These are phyloP conservation scores for Ophion obscuratus DNA, from an alignment of 2,888 invertebrate species.

Conservation along the genomic window DNA sequence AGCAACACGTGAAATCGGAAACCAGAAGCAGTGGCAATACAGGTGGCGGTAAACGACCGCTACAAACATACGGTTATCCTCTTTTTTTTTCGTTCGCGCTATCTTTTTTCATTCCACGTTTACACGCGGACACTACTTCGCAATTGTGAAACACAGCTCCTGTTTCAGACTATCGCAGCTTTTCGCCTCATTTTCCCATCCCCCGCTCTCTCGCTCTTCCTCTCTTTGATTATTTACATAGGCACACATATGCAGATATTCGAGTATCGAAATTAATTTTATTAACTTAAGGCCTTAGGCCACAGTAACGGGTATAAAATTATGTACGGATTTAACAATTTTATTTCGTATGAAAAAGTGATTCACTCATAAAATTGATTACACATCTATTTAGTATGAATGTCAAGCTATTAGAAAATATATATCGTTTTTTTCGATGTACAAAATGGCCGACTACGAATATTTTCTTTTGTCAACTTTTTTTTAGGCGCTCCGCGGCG, in stretches of 20 bases:
- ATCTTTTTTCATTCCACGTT: conserved; percentile 40
- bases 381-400: too few relatives aligned
- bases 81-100: conserved; percentile 27
- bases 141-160: conserved; percentile 31
- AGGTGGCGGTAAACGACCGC: conserved; percentile 27
- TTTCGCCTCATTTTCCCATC: conserved; percentile 9
- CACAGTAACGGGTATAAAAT: too few relatives aligned
- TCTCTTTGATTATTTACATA: not conserved
- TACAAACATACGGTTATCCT: conserved; percentile 16
- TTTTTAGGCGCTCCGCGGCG: too few relatives aligned
- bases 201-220: not conserved
- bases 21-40: conserved; percentile 25
- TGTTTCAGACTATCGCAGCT: conserved; percentile 15
- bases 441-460: too few relatives aligned
- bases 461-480: too few relatives aligned
- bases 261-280: too few relatives aligned
- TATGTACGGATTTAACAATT: too few relatives aligned
- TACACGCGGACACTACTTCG: conserved; percentile 1
- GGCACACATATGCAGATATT: not conserved
- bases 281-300: too few relatives aligned
- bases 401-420: too few relatives aligned
- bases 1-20: conserved; percentile 39
- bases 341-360: too few relatives aligned
- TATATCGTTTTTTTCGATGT: too few relatives aligned
- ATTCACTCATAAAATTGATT: too few relatives aligned